Conservation (phyloP, 2,888 invertebrate species). For the Cosmorhoe ocellata region DNA sequence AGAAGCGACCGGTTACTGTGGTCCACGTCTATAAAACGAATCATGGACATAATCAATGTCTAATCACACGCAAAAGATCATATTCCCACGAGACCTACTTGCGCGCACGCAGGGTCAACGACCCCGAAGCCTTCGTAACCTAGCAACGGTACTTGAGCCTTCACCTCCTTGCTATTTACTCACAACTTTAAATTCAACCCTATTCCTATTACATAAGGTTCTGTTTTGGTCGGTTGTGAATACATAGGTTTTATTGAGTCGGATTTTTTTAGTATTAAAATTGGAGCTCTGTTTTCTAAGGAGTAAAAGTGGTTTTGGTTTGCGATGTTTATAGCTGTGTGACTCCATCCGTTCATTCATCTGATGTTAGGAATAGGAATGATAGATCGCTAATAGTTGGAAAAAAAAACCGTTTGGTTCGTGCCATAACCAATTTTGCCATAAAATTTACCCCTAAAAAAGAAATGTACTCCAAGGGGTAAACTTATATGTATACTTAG, state of each 20-base stretch:
- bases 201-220: conserved; percentile 2
- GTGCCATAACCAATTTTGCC: too few relatives aligned
- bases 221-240: neutral
- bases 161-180: conserved; percentile 43
- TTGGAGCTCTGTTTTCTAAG: conserved; percentile 10
- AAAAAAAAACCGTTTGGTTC: too few relatives aligned
- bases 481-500: too few relatives aligned
- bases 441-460: too few relatives aligned
- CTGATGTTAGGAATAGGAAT: conserved; percentile 1
- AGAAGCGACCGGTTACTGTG: too few relatives aligned
- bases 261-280: conserved; percentile 12
- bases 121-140: conserved; percentile 54
- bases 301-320: conserved; percentile 5
- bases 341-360: conserved; percentile 15
- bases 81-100: conserved; percentile 50
- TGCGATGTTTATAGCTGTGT: neutral
- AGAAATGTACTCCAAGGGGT: too few relatives aligned
- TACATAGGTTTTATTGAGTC: conserved; percentile 2
- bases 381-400: conserved; percentile 7
- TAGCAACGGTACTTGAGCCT: conserved; percentile 62
- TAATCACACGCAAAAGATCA: conserved; percentile 48
- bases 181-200: conserved; percentile 3
- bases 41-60: conserved; percentile 15
- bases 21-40: conserved; percentile 7
- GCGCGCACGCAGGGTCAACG: conserved; percentile 60